Evolutionary conservation across 2,113 vertebrate species (phyloP), one percentile per base, ranked within the genome.

Genomic region (Haplotaxodon microlepis): DNA sequence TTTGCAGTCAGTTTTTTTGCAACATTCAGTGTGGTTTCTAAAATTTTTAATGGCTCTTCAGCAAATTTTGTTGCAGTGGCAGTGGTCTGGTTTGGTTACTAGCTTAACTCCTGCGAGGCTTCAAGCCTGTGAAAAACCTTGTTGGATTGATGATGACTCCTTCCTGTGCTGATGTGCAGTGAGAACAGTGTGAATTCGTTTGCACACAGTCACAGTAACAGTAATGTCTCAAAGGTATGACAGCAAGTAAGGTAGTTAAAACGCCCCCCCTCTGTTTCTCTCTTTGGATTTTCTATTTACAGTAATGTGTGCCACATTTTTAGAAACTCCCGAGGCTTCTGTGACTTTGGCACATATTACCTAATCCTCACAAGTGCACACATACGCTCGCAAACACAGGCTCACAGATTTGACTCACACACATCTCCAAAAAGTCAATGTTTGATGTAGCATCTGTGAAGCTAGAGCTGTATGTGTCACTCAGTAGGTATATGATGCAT

Each of bases 231-330:
- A 40, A 13, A 88, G 87, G 91, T 57, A 40, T 19, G 50, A 81
- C 45, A 11, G 21, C 19, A 56, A 80, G 73, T 47, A 42, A 88
- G 47, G 82, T 81, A 89, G 73, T 89, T 90, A 86, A 79, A 66
- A 40, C 57, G 3, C 24, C 17, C 69, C 38, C 16, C 71, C 24
- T 19, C 21, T 3, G 13, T 38, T 61, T 81, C 56, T 82, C 87
- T 78, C 71, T 85, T 38, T 24, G 8, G 24, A 29, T 84, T 7
- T 8, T 54, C 83, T 80, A 73, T 88, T 86, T 85, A 85, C 80
- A 71, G 86, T 90, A 5, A 86, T 81, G 73, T 84, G 81, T 86
- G 66, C 38, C 86, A 91, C 87, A 85, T 86, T 86, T 88, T 79
- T 51, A 84, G 47, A 84, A 81, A 29, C 86, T 84, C 92, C 89